Base-by-base conservation (phyloP, 2,113 vertebrate genomes). In the Felis chaus region DNA sequence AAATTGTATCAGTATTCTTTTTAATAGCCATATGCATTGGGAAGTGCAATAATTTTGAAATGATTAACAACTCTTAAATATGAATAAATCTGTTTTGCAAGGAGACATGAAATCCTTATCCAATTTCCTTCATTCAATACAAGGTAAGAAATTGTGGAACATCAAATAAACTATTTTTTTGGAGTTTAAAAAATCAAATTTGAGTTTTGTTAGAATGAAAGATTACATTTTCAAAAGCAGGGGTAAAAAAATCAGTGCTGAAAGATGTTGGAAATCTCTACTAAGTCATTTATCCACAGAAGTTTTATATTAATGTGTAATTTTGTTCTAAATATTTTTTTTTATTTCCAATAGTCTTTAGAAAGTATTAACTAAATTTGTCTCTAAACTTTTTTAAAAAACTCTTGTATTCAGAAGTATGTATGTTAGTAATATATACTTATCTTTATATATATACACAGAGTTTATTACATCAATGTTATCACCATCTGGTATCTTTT, bases 11-110 rank as follows among this genome's bases (percentile, higher is more conserved):
- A 71, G 5, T 66, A 7, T 27, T 63, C 18, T 85, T 89, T 86
- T 78, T 39, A 71, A 27, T 15, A 74, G 29, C 4, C 11, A 63
- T 78, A 76, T 50, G 41, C 5, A 69, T 85, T 69, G 4, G 4
- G 14, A 76, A 92, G 4, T 78, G 19, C 91, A 95, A 84, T 74
- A 91, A 69, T 79, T 79, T 93, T 95, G 10, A 91, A 95, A 71
- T 76, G 13, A 92, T 61, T 92, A 92, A 84, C 1, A 87, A 25
- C 6, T 65, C 85, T 81, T 71, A 90, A 86, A 65, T 81, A 89
- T 63, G 18, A 73, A 83, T 21, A 92, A 69, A 57, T 82, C 27
- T 95, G 10, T 87, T 78, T 39, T 27, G 73, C 9, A 89, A 78
- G 66, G 41, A 39, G 65, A 48, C 13, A 74, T 74, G 29, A 71